A percentile compares a stretch with the other conserved stretches of the same genome.
Evolutionary conservation across 2,113 vertebrate genomes (phyloP).

Genomic region (Centrocercus urophasianus): DNA sequence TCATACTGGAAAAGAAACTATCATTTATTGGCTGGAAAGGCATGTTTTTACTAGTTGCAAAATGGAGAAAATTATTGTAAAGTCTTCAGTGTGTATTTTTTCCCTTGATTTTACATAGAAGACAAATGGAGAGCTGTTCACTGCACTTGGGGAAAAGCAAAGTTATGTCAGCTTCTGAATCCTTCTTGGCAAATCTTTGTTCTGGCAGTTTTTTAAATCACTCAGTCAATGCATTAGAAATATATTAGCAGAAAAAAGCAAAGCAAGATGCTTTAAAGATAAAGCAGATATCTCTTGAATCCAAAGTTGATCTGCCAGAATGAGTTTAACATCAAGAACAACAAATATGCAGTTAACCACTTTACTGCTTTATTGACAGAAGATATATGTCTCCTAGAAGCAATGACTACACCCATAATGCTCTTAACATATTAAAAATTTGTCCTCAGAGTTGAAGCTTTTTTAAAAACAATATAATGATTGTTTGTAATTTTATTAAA

Average conservation of each 20-base stretch:
- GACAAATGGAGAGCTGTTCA: background rate
- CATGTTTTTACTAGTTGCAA: background rate
- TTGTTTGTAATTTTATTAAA: background rate
- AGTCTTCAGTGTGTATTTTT: background rate
- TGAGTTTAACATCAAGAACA: background rate
- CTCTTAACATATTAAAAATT: background rate
- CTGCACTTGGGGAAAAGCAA: background rate
- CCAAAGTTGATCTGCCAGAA: background rate
- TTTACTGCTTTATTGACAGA: background rate
- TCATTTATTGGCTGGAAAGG: background rate
- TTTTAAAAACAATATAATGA: background rate
- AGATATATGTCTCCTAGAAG: background rate
- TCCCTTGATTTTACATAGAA: background rate
- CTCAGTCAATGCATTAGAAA: background rate
- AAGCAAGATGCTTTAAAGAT: background rate
- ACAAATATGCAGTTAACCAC: background rate
- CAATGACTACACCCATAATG: background rate
- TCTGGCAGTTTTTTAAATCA: background rate
- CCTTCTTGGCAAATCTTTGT: background rate
- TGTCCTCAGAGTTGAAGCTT: background rate
- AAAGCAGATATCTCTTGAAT: background rate
- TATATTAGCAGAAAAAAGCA: background rate
- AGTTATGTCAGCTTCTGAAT: background rate
- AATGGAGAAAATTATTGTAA: background rate
- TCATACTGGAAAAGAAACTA: background rate